Percentiles rank a stretch among this genome's conserved stretches.
Evolutionary conservation across 2,797 vertebrate genomes (phyloP).

Genomic region (Chloroceryle amazona): DNA sequence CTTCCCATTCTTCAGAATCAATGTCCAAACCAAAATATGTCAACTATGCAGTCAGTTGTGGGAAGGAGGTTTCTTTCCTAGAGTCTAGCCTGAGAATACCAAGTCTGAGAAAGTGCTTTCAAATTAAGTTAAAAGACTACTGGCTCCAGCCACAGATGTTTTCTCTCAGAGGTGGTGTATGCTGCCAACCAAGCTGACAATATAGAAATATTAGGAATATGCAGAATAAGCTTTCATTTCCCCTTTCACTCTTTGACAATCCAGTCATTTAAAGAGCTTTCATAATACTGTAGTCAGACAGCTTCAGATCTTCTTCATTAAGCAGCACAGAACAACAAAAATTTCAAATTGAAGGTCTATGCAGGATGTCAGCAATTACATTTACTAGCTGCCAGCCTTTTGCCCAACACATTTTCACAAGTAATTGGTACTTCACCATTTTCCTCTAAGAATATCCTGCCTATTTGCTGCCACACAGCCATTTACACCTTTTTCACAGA

Average conservation of each 20-base stretch:
- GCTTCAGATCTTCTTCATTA: neutral
- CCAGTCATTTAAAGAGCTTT: neutral
- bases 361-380: neutral
- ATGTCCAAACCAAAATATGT: conserved; percentile 35
- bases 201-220: neutral
- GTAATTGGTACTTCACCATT: neutral
- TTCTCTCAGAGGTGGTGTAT: conserved; percentile 8
- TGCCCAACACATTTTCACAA: neutral
- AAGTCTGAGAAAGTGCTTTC: conserved; percentile 30
- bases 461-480: neutral
- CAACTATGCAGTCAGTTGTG: neutral
- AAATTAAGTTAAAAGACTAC: conserved; percentile 34
- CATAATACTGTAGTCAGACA: neutral
- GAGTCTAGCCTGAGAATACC: neutral
- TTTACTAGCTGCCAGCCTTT: neutral
- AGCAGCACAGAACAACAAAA: neutral
- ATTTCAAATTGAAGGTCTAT: neutral
- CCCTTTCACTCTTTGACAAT: neutral
- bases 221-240: neutral
- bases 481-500: neutral
- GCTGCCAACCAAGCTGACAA: neutral
- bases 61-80: conserved; percentile 24
- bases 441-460: neutral
- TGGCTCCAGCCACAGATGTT: conserved; percentile 20
- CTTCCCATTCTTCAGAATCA: neutral